These are phyloP conservation scores for Drosophila neotestacea DNA, from an alignment of 2,888 invertebrate genomes.

Conservation along the genomic window DNA sequence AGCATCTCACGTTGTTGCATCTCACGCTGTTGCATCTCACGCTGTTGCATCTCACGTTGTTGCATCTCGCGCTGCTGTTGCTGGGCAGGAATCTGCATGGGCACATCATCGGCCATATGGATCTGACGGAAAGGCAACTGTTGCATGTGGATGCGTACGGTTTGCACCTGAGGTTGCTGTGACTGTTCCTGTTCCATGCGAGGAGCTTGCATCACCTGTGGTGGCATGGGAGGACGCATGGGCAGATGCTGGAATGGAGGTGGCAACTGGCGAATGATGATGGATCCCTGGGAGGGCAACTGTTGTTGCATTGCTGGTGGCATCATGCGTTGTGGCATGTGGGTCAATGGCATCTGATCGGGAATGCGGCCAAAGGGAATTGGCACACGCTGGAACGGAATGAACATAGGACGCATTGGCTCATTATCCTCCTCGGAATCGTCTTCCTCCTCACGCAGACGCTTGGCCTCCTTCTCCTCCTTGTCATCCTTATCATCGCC, in stretches of 20 bases:
- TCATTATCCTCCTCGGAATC: conserved; percentile 83
- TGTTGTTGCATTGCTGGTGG: conserved; percentile 81
- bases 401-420: conserved; percentile 85
- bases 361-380: conserved; percentile 86
- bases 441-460: conserved; percentile 79
- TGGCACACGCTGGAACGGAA: conserved; percentile 85
- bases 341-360: conserved; percentile 87
- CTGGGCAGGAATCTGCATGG: conserved; percentile 80
- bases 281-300: conserved; percentile 74
- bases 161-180: conserved; percentile 75
- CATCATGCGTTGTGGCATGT: conserved; percentile 85
- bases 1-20: conserved; percentile 52
- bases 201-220: conserved; percentile 86
- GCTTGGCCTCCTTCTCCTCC: conserved; percentile 74
- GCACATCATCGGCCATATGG: conserved; percentile 84
- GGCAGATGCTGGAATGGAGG: conserved; percentile 85
- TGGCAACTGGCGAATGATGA: conserved; percentile 83
- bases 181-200: conserved; percentile 84
- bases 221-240: conserved; percentile 84
- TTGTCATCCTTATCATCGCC: conserved; percentile 86
- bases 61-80: conserved; percentile 56
- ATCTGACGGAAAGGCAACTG: conserved; percentile 86
- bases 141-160: conserved; percentile 85
- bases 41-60: conserved; percentile 34
- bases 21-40: conserved; percentile 52